Evolutionary conservation across 2,797 vertebrate species (phyloP).

Genomic region (Catharus ustulatus): DNA sequence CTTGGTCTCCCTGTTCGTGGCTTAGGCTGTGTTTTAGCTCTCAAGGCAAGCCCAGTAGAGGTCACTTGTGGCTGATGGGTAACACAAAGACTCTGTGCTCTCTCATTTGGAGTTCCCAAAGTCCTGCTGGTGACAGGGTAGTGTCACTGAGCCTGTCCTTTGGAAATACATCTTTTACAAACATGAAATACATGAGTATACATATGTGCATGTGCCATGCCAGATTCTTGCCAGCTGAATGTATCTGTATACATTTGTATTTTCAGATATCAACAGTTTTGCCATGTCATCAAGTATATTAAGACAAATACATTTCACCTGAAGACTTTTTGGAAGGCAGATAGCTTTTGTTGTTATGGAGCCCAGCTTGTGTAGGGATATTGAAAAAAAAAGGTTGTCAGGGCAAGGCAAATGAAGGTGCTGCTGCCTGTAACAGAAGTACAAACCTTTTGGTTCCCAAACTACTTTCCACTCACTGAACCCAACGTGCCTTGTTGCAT

Average conservation of each 20-base stretch:
- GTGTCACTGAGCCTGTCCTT: background rate
- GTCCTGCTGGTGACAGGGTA: background rate
- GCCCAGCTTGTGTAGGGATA: background rate
- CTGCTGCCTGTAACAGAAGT: background rate
- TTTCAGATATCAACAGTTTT: background rate
- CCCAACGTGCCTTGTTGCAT: accelerated
- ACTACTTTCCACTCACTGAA: background rate
- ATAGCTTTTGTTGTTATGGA: background rate
- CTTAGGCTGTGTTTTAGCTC: background rate
- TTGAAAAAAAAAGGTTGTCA: background rate
- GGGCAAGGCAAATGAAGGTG: background rate
- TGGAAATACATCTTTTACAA: background rate
- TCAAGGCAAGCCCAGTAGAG: background rate
- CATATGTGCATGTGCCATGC: accelerated
- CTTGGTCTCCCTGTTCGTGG: background rate
- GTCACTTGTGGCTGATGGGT: background rate
- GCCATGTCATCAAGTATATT: background rate
- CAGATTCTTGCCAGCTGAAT: background rate
- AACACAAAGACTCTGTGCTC: background rate
- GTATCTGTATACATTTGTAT: background rate
- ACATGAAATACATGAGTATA: background rate
- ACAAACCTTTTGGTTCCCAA: background rate
- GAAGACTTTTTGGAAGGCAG: background rate
- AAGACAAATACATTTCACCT: background rate
- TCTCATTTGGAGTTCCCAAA: background rate